Conservation (phyloP, 92 coral and sea anemone species). For the Parazoanthus atlanticus region DNA sequence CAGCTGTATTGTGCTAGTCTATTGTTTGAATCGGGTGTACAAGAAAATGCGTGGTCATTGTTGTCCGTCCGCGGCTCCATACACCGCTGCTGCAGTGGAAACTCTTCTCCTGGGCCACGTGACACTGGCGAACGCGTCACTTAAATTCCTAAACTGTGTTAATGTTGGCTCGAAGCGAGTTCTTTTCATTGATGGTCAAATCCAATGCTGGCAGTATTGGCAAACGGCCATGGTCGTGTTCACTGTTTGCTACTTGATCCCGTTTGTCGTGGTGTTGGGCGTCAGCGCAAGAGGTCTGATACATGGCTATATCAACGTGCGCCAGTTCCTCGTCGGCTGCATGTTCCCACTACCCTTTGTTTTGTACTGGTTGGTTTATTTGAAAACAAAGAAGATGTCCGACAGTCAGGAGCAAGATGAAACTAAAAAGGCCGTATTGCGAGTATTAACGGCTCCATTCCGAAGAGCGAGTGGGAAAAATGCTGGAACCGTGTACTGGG, state of each 20-base stretch:
- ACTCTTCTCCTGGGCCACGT: conserved; percentile 38
- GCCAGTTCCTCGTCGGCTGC: conserved; percentile 32
- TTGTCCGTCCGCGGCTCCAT: conserved; percentile 13
- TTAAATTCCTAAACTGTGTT: conserved; percentile 40
- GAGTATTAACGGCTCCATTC: conserved; percentile 41
- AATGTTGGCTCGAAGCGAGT: conserved; percentile 13
- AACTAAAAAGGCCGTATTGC: conserved; percentile 7
- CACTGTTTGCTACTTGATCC: conserved; percentile 20
- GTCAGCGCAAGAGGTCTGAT: conserved; percentile 16
- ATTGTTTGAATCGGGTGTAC: conserved; percentile 9
- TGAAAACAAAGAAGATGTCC: not conserved
- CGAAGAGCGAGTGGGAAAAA: not conserved
- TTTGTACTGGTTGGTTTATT: conserved; percentile 28
- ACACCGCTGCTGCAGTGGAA: conserved; percentile 38
- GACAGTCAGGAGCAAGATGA: not conserved
- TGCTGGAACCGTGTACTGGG: conserved; percentile 50
- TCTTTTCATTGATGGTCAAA: conserved; percentile 35
- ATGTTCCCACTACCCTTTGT: conserved; percentile 45
- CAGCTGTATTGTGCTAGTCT: not conserved
- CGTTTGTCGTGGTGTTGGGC: conserved; percentile 44
- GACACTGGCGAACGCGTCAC: conserved; percentile 17
- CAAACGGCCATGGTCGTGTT: conserved; percentile 30
- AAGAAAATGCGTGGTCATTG: not conserved
- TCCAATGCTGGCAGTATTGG: conserved; percentile 50
- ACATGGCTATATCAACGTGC: not conserved